These are phyloP conservation scores for Chaetura pelagica DNA, from an alignment of 2,113 vertebrate genomes.

Conservation along the genomic window DNA sequence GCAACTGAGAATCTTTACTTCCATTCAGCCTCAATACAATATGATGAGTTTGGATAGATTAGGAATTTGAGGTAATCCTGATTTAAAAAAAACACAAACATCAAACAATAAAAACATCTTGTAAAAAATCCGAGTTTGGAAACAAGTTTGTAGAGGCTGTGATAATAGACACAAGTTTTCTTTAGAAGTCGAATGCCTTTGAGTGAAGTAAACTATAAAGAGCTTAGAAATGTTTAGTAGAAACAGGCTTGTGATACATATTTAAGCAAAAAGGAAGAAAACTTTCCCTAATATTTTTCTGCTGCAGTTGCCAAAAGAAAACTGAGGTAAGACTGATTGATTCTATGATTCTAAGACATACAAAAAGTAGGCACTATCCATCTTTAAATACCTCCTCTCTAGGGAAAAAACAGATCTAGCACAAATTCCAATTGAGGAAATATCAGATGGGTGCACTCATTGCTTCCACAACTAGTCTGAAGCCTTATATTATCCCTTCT, in stretches of 20 bases:
- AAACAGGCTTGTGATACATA: neutral
- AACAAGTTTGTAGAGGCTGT: accelerated
- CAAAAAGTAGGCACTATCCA: neutral
- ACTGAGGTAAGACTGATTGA: neutral
- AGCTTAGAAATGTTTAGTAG: neutral
- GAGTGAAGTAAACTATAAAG: neutral
- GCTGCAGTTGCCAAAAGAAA: neutral
- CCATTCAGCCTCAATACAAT: neutral
- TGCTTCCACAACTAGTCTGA: neutral
- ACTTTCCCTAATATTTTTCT: neutral
- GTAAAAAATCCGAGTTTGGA: neutral
- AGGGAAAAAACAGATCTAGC: neutral
- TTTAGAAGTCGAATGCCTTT: neutral
- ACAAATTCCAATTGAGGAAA: neutral
- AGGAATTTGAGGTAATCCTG: neutral
- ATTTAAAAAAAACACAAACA: neutral
- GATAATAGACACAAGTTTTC: accelerated
- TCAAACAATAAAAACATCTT: too few species aligned
- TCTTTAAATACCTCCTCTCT: neutral
- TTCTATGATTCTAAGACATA: neutral
- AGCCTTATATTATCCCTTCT: neutral
- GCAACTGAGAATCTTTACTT: neutral
- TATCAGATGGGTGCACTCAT: neutral
- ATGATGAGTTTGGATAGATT: neutral
- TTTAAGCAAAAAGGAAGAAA: neutral